Conservation (phyloP, 2,113 vertebrate genomes). For the Himantopus leucocephalus region DNA sequence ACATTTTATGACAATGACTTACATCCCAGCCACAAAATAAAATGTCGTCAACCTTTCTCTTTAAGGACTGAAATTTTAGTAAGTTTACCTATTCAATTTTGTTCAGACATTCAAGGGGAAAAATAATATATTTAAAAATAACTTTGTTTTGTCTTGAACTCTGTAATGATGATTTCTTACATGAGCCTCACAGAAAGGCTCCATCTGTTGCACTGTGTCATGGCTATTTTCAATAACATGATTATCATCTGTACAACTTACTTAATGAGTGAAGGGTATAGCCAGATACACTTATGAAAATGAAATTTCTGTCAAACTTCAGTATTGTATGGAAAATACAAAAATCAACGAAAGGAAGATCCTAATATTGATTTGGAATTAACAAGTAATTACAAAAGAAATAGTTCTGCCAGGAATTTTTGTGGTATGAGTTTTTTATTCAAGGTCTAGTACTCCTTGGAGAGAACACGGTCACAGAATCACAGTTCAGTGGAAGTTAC, state of each 20-base stretch:
- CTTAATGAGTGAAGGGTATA: background rate
- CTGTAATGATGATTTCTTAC: background rate
- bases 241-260: background rate
- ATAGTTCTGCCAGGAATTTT: background rate
- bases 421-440: background rate
- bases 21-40: background rate
- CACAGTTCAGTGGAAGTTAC: background rate
- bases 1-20: background rate
- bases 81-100: background rate
- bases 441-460: background rate
- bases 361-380: background rate
- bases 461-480: background rate
- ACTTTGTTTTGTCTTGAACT: background rate
- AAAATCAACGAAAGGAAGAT: background rate
- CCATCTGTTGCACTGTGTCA: background rate
- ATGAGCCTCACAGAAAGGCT: background rate
- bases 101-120: background rate
- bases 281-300: background rate
- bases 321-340: background rate
- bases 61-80: background rate
- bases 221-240: background rate
- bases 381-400: background rate
- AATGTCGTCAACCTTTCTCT: background rate
- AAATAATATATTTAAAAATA: background rate
- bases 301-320: background rate